Percentiles rank a stretch among this genome's conserved stretches.
These are phyloP conservation scores for Todus mexicanus DNA, from an alignment of 2,797 vertebrate species.

Conservation along the genomic window DNA sequence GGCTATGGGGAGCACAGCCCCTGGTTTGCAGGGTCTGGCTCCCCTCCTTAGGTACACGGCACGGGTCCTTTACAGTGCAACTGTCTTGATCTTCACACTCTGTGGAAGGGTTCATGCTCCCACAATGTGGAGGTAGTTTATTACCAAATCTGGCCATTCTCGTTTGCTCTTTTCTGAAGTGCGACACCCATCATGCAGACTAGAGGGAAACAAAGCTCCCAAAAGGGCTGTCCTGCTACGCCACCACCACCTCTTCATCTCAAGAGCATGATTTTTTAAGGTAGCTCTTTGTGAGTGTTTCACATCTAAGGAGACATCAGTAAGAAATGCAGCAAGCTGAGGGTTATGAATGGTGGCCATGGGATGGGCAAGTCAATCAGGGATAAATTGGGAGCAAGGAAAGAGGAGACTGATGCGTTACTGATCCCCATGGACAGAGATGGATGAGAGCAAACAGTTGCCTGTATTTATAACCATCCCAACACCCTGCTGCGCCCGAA, in stretches of 20 bases:
- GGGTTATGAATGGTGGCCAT: slow-evolving; percentile 26
- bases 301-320: neutral
- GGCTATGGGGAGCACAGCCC: neutral
- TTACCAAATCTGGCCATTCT: neutral
- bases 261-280: neutral
- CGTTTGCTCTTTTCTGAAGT: neutral
- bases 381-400: slow-evolving; percentile 16
- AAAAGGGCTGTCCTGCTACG: neutral
- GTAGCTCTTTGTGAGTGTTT: neutral
- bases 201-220: neutral
- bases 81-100: neutral
- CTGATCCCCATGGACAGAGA: neutral
- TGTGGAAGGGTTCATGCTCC: neutral
- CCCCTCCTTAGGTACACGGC: neutral
- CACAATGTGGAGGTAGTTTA: neutral
- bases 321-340: neutral
- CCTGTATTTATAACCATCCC: slow-evolving; percentile 50
- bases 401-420: neutral
- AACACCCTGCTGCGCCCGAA: neutral
- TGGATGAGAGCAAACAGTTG: slow-evolving; percentile 37
- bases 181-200: neutral
- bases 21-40: neutral
- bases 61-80: neutral
- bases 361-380: slow-evolving; percentile 8
- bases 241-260: neutral